phyloP scores from a whole-genome alignment of 2,113 vertebrate species.

The Hucho hucho region DNA sequence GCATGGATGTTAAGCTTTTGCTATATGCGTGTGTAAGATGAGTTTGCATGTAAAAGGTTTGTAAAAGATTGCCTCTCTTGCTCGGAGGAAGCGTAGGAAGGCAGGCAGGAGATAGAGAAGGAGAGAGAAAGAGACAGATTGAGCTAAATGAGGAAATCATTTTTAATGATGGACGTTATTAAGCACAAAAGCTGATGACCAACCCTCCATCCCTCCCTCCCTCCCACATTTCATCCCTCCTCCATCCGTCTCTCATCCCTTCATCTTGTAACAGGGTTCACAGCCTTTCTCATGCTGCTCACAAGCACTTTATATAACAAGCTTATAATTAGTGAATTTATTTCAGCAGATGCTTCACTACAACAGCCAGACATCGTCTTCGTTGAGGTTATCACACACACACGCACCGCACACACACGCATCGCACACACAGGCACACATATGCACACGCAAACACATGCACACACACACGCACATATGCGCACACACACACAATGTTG shows the following conservation, averaged over 20 bases:
- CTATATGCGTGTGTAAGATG: slow-evolving; percentile 27
- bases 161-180: slow-evolving; percentile 38
- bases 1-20: slow-evolving; percentile 55
- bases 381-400: not conserved
- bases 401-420: not conserved
- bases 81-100: slow-evolving; percentile 26
- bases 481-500: not conserved
- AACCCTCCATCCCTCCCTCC: not conserved
- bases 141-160: slow-evolving; percentile 52
- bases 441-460: not conserved
- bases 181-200: slow-evolving; percentile 30
- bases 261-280: slow-evolving; percentile 26
- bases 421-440: slow-evolving; percentile 2
- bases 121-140: not conserved
- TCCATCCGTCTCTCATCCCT: slow-evolving; percentile 40
- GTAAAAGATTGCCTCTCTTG: slow-evolving; percentile 39
- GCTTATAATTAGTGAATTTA: slow-evolving; percentile 22
- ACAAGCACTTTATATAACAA: slow-evolving; percentile 25
- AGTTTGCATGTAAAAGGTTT: slow-evolving; percentile 32
- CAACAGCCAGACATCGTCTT: not conserved
- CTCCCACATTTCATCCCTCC: not conserved
- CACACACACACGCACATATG: not conserved
- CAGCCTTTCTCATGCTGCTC: slow-evolving; percentile 66
- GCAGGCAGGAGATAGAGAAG: not conserved
- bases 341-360: slow-evolving; percentile 18